A percentile compares a stretch with the other conserved stretches of the same genome.
Conservation (phyloP, 1,140 invertebrate genomes). For the Dermatophagoides farinae region DNA sequence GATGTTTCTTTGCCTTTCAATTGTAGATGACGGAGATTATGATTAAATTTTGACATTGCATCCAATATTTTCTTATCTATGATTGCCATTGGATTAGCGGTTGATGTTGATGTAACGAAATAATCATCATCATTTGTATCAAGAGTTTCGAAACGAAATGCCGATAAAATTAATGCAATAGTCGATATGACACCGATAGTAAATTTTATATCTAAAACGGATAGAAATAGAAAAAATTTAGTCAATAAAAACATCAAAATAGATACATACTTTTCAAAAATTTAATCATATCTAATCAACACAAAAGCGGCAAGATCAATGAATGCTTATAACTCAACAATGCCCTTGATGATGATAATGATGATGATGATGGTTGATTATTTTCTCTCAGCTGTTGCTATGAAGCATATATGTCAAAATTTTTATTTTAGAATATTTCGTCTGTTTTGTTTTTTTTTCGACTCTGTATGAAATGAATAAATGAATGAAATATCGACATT, state of each 20-base stretch:
- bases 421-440: too few relatives aligned
- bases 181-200: not conserved
- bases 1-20: constrained; percentile 1
- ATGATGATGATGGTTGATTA: too few relatives aligned
- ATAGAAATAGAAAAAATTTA: not conserved
- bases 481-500: too few relatives aligned
- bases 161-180: not conserved
- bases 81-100: not conserved
- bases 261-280: too few relatives aligned
- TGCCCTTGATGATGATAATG: too few relatives aligned
- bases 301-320: too few relatives aligned
- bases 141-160: not conserved
- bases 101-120: not conserved
- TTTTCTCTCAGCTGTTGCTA: too few relatives aligned
- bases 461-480: too few relatives aligned
- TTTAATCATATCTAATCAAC: too few relatives aligned
- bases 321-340: too few relatives aligned
- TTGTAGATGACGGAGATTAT: not conserved
- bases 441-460: too few relatives aligned
- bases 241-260: not conserved
- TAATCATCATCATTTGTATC: not conserved
- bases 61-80: not conserved
- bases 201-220: constrained; percentile 5
- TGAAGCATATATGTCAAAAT: too few relatives aligned
- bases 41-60: constrained; percentile 5